Evolutionary conservation across 1,140 invertebrate genomes (phyloP), one percentile per base, ranked within the genome.

Genomic region (Arctopsyche grandis): DNA sequence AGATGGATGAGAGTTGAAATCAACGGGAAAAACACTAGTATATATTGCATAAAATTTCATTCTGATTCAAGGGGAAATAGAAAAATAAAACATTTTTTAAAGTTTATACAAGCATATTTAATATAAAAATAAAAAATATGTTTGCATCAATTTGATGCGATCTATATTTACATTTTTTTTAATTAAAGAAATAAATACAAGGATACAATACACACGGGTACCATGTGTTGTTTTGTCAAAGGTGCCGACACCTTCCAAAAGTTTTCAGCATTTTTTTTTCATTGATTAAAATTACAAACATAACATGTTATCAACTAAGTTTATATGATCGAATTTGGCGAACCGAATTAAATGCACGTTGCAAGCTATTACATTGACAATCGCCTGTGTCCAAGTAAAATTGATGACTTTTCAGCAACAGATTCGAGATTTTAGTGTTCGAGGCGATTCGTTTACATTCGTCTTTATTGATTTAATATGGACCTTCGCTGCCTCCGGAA

Each of bases 121-220:
- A 52, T 82, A 82, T 73, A 82, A 82, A 82, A 80, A 79, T 82
- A 80, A 79, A 82, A 82, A 82, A 78, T 58, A 69, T 26, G 22
- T 52, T 75, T 75, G 77, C 81, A 82, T 82, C 81, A 82, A 82
- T 82, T 82, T 82, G 81, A 82, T 82, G 81, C 78, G 75, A 73
- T 76, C 38, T 63, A 43, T 76, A 76, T 76, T 63, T 76, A 76
- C 74, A 76, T 60, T 63, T 43, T 48, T 38, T 66, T 66, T 66
- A 22, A 66, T 22, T n/a, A 71, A 38, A 38, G 44, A 71, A 38
- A 71, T 46, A 71, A 71, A 71, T 58, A 46, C 10, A 70, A 5
- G 12, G 24, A 66, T 7, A 22, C 4, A 1, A 10, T 22, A 66
- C 21, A 66, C 19, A 66, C n/a, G 38, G 4, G 12, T 70, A 29